Conservation (phyloP, 2,113 vertebrate genomes). For the Elephantulus edwardii region DNA sequence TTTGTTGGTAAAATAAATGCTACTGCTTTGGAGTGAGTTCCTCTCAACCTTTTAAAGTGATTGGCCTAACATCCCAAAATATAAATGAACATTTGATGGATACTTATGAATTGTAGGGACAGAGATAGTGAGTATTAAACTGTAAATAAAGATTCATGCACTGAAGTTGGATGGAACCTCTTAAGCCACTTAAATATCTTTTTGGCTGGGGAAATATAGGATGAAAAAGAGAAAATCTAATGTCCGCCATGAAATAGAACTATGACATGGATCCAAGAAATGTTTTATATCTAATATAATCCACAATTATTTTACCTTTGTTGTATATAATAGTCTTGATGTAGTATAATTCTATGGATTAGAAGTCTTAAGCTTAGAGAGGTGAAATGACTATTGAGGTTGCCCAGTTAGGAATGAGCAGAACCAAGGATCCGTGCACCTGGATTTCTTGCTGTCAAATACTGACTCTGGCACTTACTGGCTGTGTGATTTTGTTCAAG, state of each 20-base stretch:
- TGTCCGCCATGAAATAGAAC: not conserved
- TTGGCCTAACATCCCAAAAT: conserved; percentile 6
- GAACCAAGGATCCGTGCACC: too few species aligned
- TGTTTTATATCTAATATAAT: not conserved
- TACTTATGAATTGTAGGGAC: not conserved
- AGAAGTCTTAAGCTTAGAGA: not conserved
- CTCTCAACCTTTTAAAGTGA: conserved; percentile 11
- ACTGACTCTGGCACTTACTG: not conserved
- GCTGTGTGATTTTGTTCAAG: conserved; percentile 16
- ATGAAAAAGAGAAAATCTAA: not conserved
- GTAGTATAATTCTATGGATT: not conserved
- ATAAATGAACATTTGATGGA: not conserved
- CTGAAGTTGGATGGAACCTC: not conserved
- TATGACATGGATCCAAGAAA: not conserved
- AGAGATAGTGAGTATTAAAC: not conserved
- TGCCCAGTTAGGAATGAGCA: too few species aligned
- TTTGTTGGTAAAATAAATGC: not conserved
- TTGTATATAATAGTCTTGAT: not conserved
- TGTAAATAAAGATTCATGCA: not conserved
- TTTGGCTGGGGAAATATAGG: too few species aligned
- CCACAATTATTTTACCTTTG: not conserved
- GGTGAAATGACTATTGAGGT: not conserved
- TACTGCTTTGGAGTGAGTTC: conserved; percentile 30
- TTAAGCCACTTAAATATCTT: not conserved
- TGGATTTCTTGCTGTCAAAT: too few species aligned